Percentiles rank a stretch among this genome's conserved stretches.
These are phyloP conservation scores for Mantis religiosa DNA, from an alignment of 2,888 invertebrate species.

Conservation along the genomic window DNA sequence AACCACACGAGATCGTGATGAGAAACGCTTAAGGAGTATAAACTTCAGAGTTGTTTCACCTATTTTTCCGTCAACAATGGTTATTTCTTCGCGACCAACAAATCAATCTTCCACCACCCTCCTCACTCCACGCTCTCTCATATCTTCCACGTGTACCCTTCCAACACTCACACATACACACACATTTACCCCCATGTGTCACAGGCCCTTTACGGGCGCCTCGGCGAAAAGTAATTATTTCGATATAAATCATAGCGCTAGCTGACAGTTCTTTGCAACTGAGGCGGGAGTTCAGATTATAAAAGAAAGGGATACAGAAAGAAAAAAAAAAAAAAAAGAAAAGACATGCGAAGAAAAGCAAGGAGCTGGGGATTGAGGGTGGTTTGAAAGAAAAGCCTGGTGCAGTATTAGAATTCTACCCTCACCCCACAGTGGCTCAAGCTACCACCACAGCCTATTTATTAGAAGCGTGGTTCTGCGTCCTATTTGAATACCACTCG, in stretches of 20 bases:
- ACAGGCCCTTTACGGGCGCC: not conserved
- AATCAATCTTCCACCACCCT: not conserved
- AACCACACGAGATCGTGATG: not conserved
- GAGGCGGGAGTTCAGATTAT: slow-evolving; percentile 20
- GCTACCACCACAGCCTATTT: not conserved
- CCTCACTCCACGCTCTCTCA: not conserved
- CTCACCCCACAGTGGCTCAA: not conserved
- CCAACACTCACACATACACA: not conserved
- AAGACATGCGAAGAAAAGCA: slow-evolving; percentile 15
- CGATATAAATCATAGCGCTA: slow-evolving; percentile 42
- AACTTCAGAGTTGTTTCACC: not conserved
- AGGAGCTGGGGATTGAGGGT: not conserved
- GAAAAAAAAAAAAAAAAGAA: no score
- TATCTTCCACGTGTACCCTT: not conserved
- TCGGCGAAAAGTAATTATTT: slow-evolving; percentile 43
- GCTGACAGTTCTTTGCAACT: slow-evolving; percentile 37
- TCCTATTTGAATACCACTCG: slow-evolving; percentile 5
- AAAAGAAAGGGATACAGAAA: slow-evolving; percentile 17
- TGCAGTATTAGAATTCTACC: not conserved
- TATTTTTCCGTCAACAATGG: not conserved
- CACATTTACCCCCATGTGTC: not conserved
- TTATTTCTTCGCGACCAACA: not conserved
- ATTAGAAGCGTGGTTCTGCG: not conserved
- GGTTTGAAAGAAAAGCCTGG: slow-evolving; percentile 17
- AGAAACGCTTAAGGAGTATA: not conserved